Conservation (phyloP, 2,797 vertebrate genomes). For the Gadopsis bispinosus region DNA sequence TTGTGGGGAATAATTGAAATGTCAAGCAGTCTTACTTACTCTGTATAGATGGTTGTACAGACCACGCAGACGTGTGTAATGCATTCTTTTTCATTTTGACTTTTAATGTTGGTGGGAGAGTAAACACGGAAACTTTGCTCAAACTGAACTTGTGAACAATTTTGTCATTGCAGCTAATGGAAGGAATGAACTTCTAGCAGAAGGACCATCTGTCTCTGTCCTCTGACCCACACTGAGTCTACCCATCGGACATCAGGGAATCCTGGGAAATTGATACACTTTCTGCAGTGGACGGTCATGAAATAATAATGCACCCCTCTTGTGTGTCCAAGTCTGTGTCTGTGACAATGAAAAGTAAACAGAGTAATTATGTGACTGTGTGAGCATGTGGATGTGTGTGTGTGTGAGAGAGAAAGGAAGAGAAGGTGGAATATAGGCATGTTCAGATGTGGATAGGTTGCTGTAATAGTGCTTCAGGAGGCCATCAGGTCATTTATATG, state of each 20-base stretch:
- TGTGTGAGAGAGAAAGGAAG: slow-evolving; percentile 6
- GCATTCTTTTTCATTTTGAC: slow-evolving; percentile 30
- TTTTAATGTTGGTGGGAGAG: slow-evolving; percentile 10
- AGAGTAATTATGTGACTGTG: background rate
- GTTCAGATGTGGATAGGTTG: slow-evolving; percentile 5
- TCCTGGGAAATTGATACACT: slow-evolving; percentile 64
- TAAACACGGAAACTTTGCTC: background rate
- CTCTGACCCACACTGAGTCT: slow-evolving; percentile 49
- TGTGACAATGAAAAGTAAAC: slow-evolving; percentile 39
- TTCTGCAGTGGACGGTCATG: slow-evolving; percentile 57
- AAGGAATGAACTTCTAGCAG: slow-evolving; percentile 52
- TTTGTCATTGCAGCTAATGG: slow-evolving; percentile 24
- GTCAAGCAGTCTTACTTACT: slow-evolving; percentile 64
- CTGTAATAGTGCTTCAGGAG: slow-evolving; percentile 29
- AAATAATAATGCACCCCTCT: slow-evolving; percentile 78
- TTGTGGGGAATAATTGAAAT: slow-evolving; percentile 77
- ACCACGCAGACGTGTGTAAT: slow-evolving; percentile 30
- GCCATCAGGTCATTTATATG: slow-evolving; percentile 42
- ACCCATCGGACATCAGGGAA: slow-evolving; percentile 59
- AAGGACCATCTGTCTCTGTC: slow-evolving; percentile 59
- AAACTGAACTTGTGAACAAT: slow-evolving; percentile 17
- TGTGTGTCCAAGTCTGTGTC: slow-evolving; percentile 20
- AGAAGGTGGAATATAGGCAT: slow-evolving; percentile 6
- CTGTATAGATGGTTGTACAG: slow-evolving; percentile 19
- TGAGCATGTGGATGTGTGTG: slow-evolving; percentile 1